Evolutionary conservation across 1,140 invertebrate genomes (phyloP).

Genomic region (Matsumurasca onukii): DNA sequence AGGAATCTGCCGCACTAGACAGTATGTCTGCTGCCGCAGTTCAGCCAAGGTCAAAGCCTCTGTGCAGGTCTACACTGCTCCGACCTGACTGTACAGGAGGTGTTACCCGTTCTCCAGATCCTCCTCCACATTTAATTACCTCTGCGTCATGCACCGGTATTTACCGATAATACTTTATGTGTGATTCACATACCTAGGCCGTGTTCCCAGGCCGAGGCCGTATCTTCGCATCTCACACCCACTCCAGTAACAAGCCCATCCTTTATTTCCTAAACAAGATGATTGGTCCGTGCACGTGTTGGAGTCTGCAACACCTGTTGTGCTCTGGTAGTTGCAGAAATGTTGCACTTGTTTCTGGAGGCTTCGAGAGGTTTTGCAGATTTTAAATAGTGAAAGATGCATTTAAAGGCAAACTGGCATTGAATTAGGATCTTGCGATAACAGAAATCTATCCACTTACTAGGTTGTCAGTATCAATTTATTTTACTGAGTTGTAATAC

Average conservation of each 20-base stretch:
- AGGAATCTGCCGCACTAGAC: too few relatives aligned
- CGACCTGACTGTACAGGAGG: constrained; percentile 1
- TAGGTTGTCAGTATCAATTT: too few relatives aligned
- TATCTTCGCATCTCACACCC: constrained; percentile 20
- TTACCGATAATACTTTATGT: constrained; percentile 17
- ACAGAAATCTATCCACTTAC: too few relatives aligned
- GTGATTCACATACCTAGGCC: constrained; percentile 1
- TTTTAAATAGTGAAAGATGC: too few relatives aligned
- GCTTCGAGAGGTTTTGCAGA: too few relatives aligned
- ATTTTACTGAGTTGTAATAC: too few relatives aligned
- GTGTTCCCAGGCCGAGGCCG: constrained; percentile 1
- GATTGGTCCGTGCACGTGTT: neutral
- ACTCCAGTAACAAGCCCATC: constrained; percentile 12
- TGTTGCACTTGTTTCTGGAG: too few relatives aligned
- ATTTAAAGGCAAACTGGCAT: too few relatives aligned
- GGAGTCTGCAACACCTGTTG: neutral
- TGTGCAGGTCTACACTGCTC: neutral
- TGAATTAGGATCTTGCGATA: too few relatives aligned
- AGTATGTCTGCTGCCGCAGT: too few relatives aligned
- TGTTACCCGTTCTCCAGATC: constrained; percentile 11
- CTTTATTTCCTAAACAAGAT: constrained; percentile 14
- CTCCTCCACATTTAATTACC: constrained; percentile 24
- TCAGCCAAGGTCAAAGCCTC: too few relatives aligned
- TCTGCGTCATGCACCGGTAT: constrained; percentile 18
- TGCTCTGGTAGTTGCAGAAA: too few relatives aligned